Evolutionary conservation across 2,113 vertebrate genomes (phyloP).

Genomic region (Lota lota): DNA sequence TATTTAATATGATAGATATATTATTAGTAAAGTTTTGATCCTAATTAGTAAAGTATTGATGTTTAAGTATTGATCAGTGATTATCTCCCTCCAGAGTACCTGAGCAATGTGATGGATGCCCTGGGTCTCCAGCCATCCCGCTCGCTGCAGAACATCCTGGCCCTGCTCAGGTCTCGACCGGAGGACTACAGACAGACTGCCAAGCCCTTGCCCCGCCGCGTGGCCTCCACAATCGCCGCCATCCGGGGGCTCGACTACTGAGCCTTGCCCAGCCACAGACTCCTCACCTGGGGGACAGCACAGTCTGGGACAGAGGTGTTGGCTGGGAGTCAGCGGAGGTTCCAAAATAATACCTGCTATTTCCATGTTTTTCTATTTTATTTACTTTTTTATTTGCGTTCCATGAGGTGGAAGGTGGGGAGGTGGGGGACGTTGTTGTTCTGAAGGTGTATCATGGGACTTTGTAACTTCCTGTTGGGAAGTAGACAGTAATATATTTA

Average conservation of each 20-base stretch:
- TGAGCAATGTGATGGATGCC: slow-evolving; percentile 97
- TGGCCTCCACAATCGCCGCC: slow-evolving; percentile 75
- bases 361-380: not conserved
- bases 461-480: too few species aligned
- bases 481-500: not conserved
- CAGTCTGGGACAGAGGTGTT: too few species aligned
- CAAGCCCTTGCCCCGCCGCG: slow-evolving; percentile 81
- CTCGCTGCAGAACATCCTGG: slow-evolving; percentile 77
- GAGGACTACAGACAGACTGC: slow-evolving; percentile 84
- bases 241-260: slow-evolving; percentile 82
- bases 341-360: not conserved
- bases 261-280: slow-evolving; percentile 16
- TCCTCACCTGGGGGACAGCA: too few species aligned
- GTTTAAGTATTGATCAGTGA: too few species aligned
- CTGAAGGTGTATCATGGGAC: too few species aligned
- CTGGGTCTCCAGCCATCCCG: slow-evolving; percentile 90
- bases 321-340: too few species aligned
- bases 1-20: too few species aligned
- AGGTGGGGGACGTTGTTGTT: too few species aligned
- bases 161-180: slow-evolving; percentile 83
- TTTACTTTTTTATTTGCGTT: too few species aligned
- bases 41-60: too few species aligned
- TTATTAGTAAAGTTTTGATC: too few species aligned
- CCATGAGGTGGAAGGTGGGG: too few species aligned
- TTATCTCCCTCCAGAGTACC: slow-evolving; percentile 79